Percentiles rank a stretch among this genome's conserved stretches.
These are phyloP conservation scores for Ichneumoninae sp. DNA, from an alignment of 2,888 invertebrate genomes.

Conservation along the genomic window DNA sequence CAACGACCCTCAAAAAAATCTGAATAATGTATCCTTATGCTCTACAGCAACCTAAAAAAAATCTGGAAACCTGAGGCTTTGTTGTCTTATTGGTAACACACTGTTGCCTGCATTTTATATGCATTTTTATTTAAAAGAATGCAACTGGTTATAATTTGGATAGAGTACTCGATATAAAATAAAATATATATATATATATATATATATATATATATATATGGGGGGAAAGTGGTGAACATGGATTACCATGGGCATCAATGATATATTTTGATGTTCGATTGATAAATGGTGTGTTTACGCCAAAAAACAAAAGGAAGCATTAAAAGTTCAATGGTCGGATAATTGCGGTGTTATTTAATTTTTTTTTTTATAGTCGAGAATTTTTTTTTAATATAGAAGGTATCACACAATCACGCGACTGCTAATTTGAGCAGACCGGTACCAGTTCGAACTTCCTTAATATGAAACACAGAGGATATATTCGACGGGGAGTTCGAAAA, in stretches of 20 bases:
- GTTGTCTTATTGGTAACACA: too few species aligned
- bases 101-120: too few species aligned
- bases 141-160: too few species aligned
- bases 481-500: slow-evolving; percentile 6
- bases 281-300: neutral
- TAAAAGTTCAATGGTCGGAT: neutral
- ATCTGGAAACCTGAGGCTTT: too few species aligned
- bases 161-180: too few species aligned
- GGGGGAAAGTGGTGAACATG: too few species aligned
- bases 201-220: too few species aligned
- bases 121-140: too few species aligned
- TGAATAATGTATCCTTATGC: neutral
- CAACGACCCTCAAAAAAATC: neutral
- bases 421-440: slow-evolving; percentile 18
- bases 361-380: neutral
- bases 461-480: slow-evolving; percentile 14
- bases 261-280: neutral
- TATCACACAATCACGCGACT: slow-evolving; percentile 1
- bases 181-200: too few species aligned
- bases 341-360: neutral
- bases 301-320: neutral
- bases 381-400: neutral
- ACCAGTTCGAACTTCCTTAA: slow-evolving; percentile 26
- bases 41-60: too few species aligned
- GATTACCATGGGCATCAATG: too few species aligned